A percentile compares a stretch with the other conserved stretches of the same genome.
Evolutionary conservation across 2,113 vertebrate species (phyloP).

Genomic region (Nycticryphes semicollaris): DNA sequence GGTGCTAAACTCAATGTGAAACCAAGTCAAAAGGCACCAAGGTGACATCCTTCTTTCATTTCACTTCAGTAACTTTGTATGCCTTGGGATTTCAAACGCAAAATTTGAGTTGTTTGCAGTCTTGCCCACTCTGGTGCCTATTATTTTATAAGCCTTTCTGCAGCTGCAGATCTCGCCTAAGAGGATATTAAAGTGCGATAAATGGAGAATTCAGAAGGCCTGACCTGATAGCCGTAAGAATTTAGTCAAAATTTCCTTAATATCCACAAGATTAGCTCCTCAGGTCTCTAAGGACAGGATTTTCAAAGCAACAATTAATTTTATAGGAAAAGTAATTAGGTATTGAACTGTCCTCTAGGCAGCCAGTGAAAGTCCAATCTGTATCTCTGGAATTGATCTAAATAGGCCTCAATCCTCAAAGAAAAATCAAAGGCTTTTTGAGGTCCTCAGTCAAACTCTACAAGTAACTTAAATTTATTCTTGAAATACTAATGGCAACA

Average conservation of each 20-base stretch:
- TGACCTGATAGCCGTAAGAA: background rate
- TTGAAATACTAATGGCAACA: background rate
- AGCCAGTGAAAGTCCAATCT: background rate
- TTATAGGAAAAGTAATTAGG: background rate
- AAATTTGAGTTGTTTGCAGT: background rate
- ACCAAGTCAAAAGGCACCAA: background rate
- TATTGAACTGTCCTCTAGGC: background rate
- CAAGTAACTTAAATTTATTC: background rate
- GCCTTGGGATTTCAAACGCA: background rate
- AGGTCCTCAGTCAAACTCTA: background rate
- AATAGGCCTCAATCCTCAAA: background rate
- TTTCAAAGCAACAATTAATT: background rate
- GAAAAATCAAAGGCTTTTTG: background rate
- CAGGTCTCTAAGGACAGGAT: background rate
- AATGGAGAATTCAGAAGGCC: background rate
- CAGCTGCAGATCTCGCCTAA: background rate
- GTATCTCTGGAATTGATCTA: background rate
- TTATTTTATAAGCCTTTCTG: background rate
- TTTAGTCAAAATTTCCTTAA: background rate
- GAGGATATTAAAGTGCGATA: background rate
- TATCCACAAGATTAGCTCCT: background rate
- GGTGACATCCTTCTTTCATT: background rate
- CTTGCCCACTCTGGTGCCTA: background rate
- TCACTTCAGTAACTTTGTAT: background rate
- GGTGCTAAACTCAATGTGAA: background rate